A percentile compares a stretch with the other conserved stretches of the same genome.
Evolutionary conservation across 1,140 invertebrate genomes (phyloP).

Genomic region (Thaumatotibia leucotreta): DNA sequence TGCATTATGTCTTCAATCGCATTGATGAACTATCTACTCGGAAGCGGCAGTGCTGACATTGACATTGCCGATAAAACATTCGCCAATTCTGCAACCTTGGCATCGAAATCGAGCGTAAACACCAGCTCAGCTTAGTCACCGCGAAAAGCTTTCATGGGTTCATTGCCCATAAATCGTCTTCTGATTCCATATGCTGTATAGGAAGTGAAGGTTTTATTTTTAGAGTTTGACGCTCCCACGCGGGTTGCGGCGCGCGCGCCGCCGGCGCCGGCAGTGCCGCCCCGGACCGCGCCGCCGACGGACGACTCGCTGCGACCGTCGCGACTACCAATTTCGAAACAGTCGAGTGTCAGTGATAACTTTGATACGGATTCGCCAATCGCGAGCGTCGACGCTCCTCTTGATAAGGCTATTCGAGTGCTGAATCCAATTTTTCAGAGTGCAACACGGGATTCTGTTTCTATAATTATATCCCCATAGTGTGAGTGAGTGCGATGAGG

Average conservation of each 20-base stretch:
- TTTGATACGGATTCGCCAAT: conserved; percentile 53
- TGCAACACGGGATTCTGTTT: conserved; percentile 51
- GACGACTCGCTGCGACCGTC: conserved; percentile 29
- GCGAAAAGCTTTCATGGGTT: conserved; percentile 63
- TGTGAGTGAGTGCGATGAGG: conserved; percentile 59
- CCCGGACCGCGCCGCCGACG: conserved; percentile 36
- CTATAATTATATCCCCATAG: conserved; percentile 45
- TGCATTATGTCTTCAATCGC: neutral
- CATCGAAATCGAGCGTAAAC: conserved; percentile 10
- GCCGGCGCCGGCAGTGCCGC: conserved; percentile 33
- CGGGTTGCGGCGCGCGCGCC: conserved; percentile 30
- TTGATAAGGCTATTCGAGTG: conserved; percentile 47
- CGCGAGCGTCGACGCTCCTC: conserved; percentile 33
- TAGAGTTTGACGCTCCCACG: conserved; percentile 50
- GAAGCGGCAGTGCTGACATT: neutral
- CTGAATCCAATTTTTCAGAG: conserved; percentile 50
- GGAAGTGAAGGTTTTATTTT: conserved; percentile 68
- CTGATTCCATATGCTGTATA: conserved; percentile 53
- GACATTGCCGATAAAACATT: conserved; percentile 1
- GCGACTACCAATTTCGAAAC: conserved; percentile 34
- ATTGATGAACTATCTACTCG: neutral
- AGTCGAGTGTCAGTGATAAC: conserved; percentile 61
- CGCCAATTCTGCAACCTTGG: conserved; percentile 8
- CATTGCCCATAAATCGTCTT: conserved; percentile 70
- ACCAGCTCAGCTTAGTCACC: conserved; percentile 31